Percentiles rank a stretch among this genome's conserved stretches.
Conservation (phyloP, 2,888 invertebrate genomes). For the Cephalotes varians region DNA sequence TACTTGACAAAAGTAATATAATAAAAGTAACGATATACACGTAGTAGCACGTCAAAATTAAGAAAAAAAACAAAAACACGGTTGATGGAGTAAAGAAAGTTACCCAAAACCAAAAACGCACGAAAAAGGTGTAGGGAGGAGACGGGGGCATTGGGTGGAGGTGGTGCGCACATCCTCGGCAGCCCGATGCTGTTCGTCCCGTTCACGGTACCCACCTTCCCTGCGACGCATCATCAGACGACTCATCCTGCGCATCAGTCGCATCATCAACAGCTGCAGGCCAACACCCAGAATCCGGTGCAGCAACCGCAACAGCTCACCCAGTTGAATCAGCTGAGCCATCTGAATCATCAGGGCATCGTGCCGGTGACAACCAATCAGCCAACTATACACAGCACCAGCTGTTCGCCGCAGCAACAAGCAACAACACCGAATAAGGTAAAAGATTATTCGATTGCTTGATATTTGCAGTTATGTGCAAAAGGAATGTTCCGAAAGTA, state of each 20-base stretch:
- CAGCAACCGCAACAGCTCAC: slow-evolving; percentile 79
- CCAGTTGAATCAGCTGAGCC: slow-evolving; percentile 83
- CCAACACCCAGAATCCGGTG: slow-evolving; percentile 79
- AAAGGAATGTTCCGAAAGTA: slow-evolving; percentile 2
- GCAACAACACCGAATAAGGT: slow-evolving; percentile 85
- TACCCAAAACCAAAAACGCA: slow-evolving; percentile 75
- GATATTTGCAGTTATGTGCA: neutral
- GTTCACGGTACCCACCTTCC: slow-evolving; percentile 85
- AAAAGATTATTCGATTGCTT: slow-evolving; percentile 63
- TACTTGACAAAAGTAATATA: slow-evolving; percentile 66
- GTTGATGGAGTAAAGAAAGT: slow-evolving; percentile 69
- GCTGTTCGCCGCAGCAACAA: slow-evolving; percentile 85
- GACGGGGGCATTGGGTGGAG: slow-evolving; percentile 86
- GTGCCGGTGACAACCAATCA: slow-evolving; percentile 81
- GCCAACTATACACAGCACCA: slow-evolving; percentile 83
- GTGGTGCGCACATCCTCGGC: slow-evolving; percentile 86
- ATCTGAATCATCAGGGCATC: slow-evolving; percentile 84
- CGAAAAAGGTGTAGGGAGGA: slow-evolving; percentile 85
- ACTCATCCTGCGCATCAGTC: slow-evolving; percentile 81
- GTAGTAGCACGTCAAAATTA: slow-evolving; percentile 71
- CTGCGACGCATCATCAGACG: slow-evolving; percentile 84
- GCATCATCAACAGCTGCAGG: slow-evolving; percentile 83
- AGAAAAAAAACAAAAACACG: slow-evolving; percentile 58
- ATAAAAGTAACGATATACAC: slow-evolving; percentile 61
- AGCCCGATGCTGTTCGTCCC: slow-evolving; percentile 86